phyloP scores from a whole-genome alignment of 2,888 invertebrate genomes.

The Pandemis cinnamomeana region DNA sequence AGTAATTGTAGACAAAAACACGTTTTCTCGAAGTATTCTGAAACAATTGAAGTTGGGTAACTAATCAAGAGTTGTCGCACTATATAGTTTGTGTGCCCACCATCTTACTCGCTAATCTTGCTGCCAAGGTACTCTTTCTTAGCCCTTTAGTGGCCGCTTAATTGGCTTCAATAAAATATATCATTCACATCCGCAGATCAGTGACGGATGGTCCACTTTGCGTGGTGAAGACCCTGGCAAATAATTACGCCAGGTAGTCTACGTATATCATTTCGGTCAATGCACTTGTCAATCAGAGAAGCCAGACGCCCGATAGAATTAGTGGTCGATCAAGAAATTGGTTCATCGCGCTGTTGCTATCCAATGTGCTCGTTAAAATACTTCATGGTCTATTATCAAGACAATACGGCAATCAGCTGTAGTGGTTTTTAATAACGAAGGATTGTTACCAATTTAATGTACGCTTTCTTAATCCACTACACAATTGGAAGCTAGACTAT shows the following conservation, averaged over 20 bases:
- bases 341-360: background rate
- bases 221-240: background rate
- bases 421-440: conserved; percentile 37
- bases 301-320: background rate
- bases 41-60: background rate
- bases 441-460: background rate
- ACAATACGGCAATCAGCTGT: conserved; percentile 36
- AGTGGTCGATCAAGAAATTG: background rate
- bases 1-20: background rate
- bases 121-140: too few species aligned
- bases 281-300: background rate
- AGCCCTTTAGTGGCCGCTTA: too few species aligned
- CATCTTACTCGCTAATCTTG: too few species aligned
- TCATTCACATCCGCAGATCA: background rate
- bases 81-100: too few species aligned
- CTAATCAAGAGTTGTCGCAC: background rate
- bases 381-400: conserved; percentile 8
- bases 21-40: background rate
- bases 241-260: background rate
- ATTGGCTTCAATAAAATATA: background rate
- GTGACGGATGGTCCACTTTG: background rate
- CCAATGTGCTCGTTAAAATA: background rate
- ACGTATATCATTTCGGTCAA: background rate
- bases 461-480: background rate
- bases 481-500: background rate